A percentile compares a stretch with the other conserved stretches of the same genome.
phyloP scores from a whole-genome alignment of 1,140 invertebrate species.

The Hyphantria cunea region DNA sequence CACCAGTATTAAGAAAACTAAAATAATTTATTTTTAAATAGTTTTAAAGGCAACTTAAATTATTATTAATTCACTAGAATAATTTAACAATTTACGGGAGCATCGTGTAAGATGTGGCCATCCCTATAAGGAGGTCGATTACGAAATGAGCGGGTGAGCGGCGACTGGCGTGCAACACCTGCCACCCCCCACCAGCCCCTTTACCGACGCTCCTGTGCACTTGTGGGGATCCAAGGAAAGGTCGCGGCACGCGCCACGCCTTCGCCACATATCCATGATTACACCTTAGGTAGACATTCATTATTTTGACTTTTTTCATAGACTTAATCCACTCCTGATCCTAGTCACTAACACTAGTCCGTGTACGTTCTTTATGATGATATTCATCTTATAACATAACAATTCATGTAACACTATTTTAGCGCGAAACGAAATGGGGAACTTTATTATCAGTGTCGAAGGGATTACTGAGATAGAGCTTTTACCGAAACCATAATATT shows the following conservation, averaged over 20 bases:
- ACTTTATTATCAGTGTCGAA: not conserved
- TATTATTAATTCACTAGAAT: too few species aligned
- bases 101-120: slow-evolving; percentile 35
- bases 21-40: not conserved
- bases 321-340: slow-evolving; percentile 11
- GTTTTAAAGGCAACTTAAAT: not conserved
- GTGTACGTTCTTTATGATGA: slow-evolving; percentile 14
- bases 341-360: slow-evolving; percentile 13
- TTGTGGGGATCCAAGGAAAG: slow-evolving; percentile 66
- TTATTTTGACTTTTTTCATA: slow-evolving; percentile 6
- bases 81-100: not conserved
- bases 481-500: not conserved
- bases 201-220: slow-evolving; percentile 51
- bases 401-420: not conserved
- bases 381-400: too few species aligned
- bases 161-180: slow-evolving; percentile 65
- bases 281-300: not conserved
- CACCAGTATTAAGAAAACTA: not conserved
- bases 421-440: not conserved
- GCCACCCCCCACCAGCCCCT: slow-evolving; percentile 31
- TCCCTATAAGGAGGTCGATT: slow-evolving; percentile 40
- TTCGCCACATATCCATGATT: slow-evolving; percentile 34
- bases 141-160: slow-evolving; percentile 49
- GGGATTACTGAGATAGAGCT: not conserved
- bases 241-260: slow-evolving; percentile 58